Base-by-base conservation (phyloP, 2,797 vertebrate species). In the Peromyscus attwateri region DNA sequence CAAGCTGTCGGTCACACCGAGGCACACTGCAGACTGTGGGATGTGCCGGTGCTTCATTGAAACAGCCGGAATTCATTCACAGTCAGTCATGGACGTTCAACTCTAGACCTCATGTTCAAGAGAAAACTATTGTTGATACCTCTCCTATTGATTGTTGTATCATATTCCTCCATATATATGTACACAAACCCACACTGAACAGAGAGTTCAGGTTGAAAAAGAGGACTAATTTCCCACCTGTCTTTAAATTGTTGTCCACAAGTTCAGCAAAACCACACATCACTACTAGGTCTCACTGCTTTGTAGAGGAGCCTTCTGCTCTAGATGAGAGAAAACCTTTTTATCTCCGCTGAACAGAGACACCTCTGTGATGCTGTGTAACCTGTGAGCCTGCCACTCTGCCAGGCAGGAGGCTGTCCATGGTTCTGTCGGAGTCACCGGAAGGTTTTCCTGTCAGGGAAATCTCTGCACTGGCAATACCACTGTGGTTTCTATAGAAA, bases 401-500 rank as follows among this genome's bases (percentile, higher is more conserved):
- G 23, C 29, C 66, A 34, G 1, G 31, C 66, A 55, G 11, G 46
- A 68, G 43, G 34, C 77, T 71, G 25, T 29, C 79, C 6, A 62
- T 89, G 27, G 34, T 29, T 62, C 96, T 89, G 85, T 40, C 60
- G 6, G 81, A 90, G 52, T n/a, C 76, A 71, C 52, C 60, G 62
- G 43, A 14, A 34, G 46, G 37, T 91, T 96, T 97, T n/a, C 34
- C 43, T 77, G 0, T 0, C 46, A 96, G 81, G 97, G 88, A 93
- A 96, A 95, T 95, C 40, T 14, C 87, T 16, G 0, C 31, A 21
- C 81, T 91, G 1, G 0, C 49, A 64, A 23, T 84, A 81, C 80
- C 80, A 89, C 75, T 68, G 43, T 97, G 97, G 96, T 98, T 98
- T 97, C 97, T 97, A 80, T 98, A 95, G 97, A 97, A 98, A 98